Conservation (phyloP, 2,888 invertebrate genomes). For the Mimumesa dahlbomi region DNA sequence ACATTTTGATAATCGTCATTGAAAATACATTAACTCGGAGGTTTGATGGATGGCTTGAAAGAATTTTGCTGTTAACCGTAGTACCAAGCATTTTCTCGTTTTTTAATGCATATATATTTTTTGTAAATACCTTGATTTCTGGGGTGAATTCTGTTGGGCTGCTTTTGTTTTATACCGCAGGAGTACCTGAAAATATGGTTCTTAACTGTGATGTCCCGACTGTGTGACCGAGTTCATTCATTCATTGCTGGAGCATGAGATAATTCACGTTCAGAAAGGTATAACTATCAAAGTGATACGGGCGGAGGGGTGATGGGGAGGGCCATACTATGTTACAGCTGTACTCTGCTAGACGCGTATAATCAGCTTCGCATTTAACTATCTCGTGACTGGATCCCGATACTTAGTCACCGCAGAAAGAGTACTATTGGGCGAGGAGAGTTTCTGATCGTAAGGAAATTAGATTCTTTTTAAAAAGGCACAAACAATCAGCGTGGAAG, state of each 20-base stretch:
- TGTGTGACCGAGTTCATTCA: conserved; percentile 8
- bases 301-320: neutral
- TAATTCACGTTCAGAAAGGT: conserved; percentile 9
- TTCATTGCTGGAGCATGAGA: conserved; percentile 24
- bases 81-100: conserved; percentile 24
- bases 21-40: neutral
- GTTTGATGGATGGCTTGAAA: conserved; percentile 21
- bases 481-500: neutral
- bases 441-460: neutral
- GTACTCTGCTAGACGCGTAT: conserved; percentile 15
- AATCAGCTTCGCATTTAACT: conserved; percentile 3
- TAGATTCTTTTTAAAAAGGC: conserved; percentile 1
- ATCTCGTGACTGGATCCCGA: conserved; percentile 21
- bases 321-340: conserved; percentile 46
- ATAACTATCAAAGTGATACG: neutral
- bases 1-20: no score
- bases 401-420: neutral
- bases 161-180: conserved; percentile 47
- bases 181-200: conserved; percentile 28
- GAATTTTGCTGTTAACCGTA: conserved; percentile 12
- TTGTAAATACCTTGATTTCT: conserved; percentile 14
- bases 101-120: conserved; percentile 26
- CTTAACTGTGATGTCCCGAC: conserved; percentile 5
- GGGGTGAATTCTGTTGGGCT: conserved; percentile 28
- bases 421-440: conserved; percentile 10